A percentile compares a stretch with the other conserved stretches of the same genome.
Evolutionary conservation across 2,113 vertebrate genomes (phyloP).

Genomic region (Sclerurus mexicanus): DNA sequence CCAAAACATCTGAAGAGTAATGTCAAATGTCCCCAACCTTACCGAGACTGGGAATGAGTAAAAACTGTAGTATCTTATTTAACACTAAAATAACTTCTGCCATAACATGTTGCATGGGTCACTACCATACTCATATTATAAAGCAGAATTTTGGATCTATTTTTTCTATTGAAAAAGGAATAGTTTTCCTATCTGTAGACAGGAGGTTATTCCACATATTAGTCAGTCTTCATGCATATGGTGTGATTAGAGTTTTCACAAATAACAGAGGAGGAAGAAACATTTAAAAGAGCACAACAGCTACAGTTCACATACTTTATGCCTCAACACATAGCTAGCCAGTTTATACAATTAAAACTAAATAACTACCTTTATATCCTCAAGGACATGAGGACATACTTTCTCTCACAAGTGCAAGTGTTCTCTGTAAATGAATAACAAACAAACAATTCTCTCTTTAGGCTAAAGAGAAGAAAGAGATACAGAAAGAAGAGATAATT

Average conservation of each 20-base stretch:
- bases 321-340: background rate
- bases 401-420: background rate
- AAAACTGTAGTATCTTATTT: background rate
- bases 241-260: background rate
- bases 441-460: background rate
- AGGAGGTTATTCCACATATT: background rate
- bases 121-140: background rate
- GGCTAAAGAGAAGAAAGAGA: background rate
- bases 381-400: background rate
- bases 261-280: background rate
- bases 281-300: background rate
- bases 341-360: background rate
- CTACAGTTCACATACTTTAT: background rate
- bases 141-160: background rate
- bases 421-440: background rate
- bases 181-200: background rate
- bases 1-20: background rate
- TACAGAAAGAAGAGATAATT: background rate
- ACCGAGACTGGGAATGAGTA: background rate
- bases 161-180: background rate
- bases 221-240: background rate
- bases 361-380: background rate
- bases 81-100: background rate
- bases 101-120: background rate
- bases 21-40: background rate